These are phyloP conservation scores for Metallyticus violacea DNA, from an alignment of 2,888 invertebrate species.

Conservation along the genomic window DNA sequence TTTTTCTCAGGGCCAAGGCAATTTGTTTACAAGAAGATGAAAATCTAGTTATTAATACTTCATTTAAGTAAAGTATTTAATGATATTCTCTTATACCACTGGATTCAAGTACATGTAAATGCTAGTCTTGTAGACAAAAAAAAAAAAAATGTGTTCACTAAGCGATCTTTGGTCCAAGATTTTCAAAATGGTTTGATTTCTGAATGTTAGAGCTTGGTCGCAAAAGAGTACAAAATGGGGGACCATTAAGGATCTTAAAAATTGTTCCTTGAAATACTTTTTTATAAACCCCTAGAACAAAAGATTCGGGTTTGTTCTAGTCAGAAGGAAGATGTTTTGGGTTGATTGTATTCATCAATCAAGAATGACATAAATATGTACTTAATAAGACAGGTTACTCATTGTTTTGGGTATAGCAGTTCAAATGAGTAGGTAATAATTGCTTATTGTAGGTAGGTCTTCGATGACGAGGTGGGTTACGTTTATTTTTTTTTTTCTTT, in stretches of 20 bases:
- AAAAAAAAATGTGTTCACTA: neutral
- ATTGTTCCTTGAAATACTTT: neutral
- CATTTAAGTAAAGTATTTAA: neutral
- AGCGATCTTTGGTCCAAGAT: neutral
- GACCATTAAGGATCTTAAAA: neutral
- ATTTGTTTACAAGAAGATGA: neutral
- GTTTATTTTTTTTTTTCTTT: too few species aligned
- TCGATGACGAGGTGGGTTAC: too few species aligned
- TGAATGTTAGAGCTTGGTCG: neutral
- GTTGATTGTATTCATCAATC: neutral
- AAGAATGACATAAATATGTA: neutral
- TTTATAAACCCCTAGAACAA: neutral
- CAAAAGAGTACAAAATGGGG: constrained; percentile 15
- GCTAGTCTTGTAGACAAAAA: neutral
- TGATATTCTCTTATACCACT: neutral
- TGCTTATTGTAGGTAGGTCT: too few species aligned
- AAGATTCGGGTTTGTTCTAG: neutral
- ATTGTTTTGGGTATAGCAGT: neutral
- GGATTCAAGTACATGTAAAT: neutral
- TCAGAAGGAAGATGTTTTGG: neutral
- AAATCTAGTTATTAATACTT: neutral
- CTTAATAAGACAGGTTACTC: neutral
- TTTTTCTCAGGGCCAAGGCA: neutral
- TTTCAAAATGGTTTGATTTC: neutral
- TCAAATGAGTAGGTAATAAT: too few species aligned